Evolutionary conservation across 2,888 invertebrate genomes (phyloP), one percentile per base, ranked within the genome.

Genomic region (Brenthis ino): DNA sequence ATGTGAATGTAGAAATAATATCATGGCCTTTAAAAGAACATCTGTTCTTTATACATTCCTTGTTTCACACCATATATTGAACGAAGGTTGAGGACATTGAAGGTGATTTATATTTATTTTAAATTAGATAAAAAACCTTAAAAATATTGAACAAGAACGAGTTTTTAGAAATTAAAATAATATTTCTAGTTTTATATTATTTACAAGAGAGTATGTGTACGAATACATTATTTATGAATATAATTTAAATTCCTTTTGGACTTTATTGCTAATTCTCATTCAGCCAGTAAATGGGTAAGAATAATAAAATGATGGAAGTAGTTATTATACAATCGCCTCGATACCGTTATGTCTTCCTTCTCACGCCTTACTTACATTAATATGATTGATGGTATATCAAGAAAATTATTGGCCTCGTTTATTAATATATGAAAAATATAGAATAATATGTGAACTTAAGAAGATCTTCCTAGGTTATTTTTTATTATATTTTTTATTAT

Each of bases 301-400:
- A 47, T 6, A 24, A 20, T 28, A n/a, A 13, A 6, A 48, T 24
- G n/a, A 6, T 60, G 20, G 48, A 13, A 12, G 14, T 61, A 16
- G 37, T 51, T 53, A 47, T 66, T 66, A 69, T 57, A 61, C 63
- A 66, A 68, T 53, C 20, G 58, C n/a, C 2, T 65, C 43, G 50
- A 57, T 43, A 54, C 61, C 65, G 57, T 70, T 64, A 54, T 58
- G 57, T 47, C 28, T 64, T 54, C 28, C 61, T 70, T 68, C 63
- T 54, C 69, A 65, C 67, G 64, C 16, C 50, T 50, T 56, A 53
- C 43, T 51, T 51, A 33, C 20, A 65, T 43, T 11, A 43, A 20
- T 43, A 57, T 65, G 57, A 65, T 65, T 53, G 24, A 57, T 50
- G 60, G 28, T 50, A 11, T 28, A 28, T 16, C 50, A 28, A 60